Evolutionary conservation across 2,797 vertebrate genomes (phyloP), one percentile per base, ranked within the genome.

Genomic region (Anguilla pacifica): DNA sequence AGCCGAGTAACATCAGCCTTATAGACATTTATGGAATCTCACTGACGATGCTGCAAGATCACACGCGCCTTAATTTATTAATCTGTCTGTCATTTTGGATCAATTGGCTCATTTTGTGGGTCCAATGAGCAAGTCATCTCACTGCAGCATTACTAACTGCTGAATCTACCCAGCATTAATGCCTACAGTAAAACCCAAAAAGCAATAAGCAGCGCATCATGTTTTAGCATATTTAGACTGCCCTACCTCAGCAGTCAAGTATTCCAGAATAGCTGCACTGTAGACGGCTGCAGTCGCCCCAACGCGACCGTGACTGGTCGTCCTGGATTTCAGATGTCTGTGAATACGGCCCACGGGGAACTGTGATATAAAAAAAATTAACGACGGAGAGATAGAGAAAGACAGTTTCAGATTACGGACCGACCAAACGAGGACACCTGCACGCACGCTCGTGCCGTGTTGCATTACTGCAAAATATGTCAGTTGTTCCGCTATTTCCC

Each of bases 171-270:
- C 25, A 67, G 19, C 61, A 67, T 25, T 61, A 22, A 61, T 25
- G 0, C 25, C 19, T n/a, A 25, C n/a, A 57, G 55, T 15, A 13
- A 57, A 57, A 57, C 2, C 11, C 11, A 57, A 57, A 15, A 13
- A 57, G 39, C 39, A 39, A 39, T 39, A 39, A 39, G 6, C 61
- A 3, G 61, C 4, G 1, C n/a, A 85, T 31, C 19, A 19, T 0
- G 9, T 0, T 67, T 51, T 25, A 2, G 1, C n/a, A 84, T 1
- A 10, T 39, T 25, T 49, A 22, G 9, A 11, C 10, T 0, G 2
- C 2, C 85, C 7, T 94, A 98, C 98, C 97, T 99, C 98, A 0
- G 98, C 98, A 0, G 98, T 99, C 88, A 99, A 97, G 92, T 99
- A 99, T 49, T 97, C 96, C 0, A 97, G 95, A 3, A 96, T 97